Base-by-base conservation (phyloP, 92 coral and sea anemone genomes). In the Scolanthus callimorphus region DNA sequence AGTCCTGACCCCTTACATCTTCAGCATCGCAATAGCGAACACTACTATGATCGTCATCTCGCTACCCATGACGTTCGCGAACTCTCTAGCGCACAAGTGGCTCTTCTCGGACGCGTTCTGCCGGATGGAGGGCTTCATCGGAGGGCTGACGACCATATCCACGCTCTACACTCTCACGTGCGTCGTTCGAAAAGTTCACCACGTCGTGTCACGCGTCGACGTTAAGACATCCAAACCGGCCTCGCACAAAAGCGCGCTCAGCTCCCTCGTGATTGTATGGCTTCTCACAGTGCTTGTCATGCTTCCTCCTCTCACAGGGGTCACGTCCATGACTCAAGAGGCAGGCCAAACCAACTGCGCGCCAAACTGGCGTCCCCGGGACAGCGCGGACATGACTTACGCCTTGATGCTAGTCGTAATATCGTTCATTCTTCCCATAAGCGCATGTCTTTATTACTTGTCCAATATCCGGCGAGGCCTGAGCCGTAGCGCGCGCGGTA, bases 331-430 rank as follows among this genome's bases (percentile, higher is more conserved):
- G 29, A 45, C 49, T 0, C 25, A 56, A 0, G 83, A 77, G 26
- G 77, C 70, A 0, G 83, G 76, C 1, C 39, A 44, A 11, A 69
- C 76, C 1, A 62, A 77, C 23, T 77, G 83, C 56, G 83, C 77
- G 1, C 83, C 83, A 0, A 52, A 77, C 55, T 77, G 83, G 83
- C 65, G 69, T 10, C 55, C 77, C 10, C 27, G 34, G 2, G 31
- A 11, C 24, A 55, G 56, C 15, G 31, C 27, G 39, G 69, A 62
- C 15, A 22, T 62, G 0, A 28, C 27, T 26, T 72, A 72, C 29
- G 70, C 69, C 26, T 10, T 62, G 27, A 2, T 45, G 1, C 48
- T 72, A 12, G 62, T 70, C 41, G 22, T 22, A 0, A 20, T 25
- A 1, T 62, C 63, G 2, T 72, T 72, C 51, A 30, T 72, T 19